Percentiles rank a stretch among this genome's conserved stretches.
phyloP scores from a whole-genome alignment of 2,113 vertebrate genomes.

The Odontesthes bonariensis region DNA sequence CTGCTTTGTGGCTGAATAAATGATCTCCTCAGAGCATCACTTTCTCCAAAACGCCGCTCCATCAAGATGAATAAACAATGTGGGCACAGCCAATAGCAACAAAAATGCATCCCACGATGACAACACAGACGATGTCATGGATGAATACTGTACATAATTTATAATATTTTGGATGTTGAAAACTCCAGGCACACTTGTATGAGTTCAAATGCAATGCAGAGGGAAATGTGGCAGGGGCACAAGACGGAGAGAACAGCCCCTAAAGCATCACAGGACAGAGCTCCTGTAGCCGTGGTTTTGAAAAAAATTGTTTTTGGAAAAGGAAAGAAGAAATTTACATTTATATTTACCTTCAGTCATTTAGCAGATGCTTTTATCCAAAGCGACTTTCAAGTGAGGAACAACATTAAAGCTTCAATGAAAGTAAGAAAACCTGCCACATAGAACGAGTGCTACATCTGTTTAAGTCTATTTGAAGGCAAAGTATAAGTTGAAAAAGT shows the following conservation, averaged over 20 bases:
- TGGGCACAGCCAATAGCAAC: conserved; percentile 19
- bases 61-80: conserved; percentile 60
- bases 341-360: neutral
- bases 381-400: neutral
- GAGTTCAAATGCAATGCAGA: conserved; percentile 16
- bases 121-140: conserved; percentile 31
- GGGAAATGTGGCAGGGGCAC: conserved; percentile 27
- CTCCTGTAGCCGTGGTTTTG: conserved; percentile 11
- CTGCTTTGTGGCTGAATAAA: conserved; percentile 49
- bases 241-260: conserved; percentile 30
- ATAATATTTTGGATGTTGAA: conserved; percentile 49
- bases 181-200: conserved; percentile 5
- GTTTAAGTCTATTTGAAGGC: no score
- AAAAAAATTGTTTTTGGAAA: neutral
- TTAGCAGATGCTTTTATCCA: neutral
- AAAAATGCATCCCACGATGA: conserved; percentile 41
- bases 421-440: neutral
- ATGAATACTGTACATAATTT: conserved; percentile 47
- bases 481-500: neutral
- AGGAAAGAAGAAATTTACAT: neutral
- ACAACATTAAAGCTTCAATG: neutral
- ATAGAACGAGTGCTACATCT: neutral
- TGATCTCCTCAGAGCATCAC: conserved; percentile 49
- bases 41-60: conserved; percentile 52
- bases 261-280: conserved; percentile 30